Evolutionary conservation across 2,888 invertebrate genomes (phyloP), one percentile per base, ranked within the genome.

Genomic region (Dastarcus helophoroides): DNA sequence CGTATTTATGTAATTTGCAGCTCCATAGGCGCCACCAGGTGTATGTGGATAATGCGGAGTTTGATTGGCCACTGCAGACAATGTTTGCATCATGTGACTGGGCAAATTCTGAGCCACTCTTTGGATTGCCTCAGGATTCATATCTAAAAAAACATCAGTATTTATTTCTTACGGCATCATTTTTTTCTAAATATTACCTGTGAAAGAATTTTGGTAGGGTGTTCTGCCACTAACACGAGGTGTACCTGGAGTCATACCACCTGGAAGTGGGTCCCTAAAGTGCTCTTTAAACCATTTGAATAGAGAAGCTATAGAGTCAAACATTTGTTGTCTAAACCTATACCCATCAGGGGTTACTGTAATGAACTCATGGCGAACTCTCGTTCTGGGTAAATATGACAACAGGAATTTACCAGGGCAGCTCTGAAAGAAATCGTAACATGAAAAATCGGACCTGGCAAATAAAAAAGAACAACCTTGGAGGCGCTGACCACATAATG

Each of bases 281-380:
- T 98, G 93, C 60, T 91, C 90, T 56, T 99, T 99, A 63, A 98
- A 98, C 95, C 95, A 98, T 37, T 83, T 79, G 48, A 99, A 72
- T 35, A 97, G 57, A 7, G 74, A 68, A 22, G 74, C 73, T 1
- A 93, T 67, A 0, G 84, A 79, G 43, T 83, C 81, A 60, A 97
- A 97, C 57, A 81, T 74, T 50, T 89, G 82, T 41, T 82, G 79
- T 13, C 97, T 68, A 60, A 90, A 98, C 31, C 83, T 73, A 58
- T 90, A 85, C 2, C 98, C 98, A 41, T 95, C 91, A 0, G 93
- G 88, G 2, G 82, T 79, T 0, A 95, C 78, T 0, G 90, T 82
- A 1, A 97, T 71, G 55, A 83, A 95, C 59, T 98, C 98, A 62
- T 95, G 94, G 1, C 83, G 74, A 36, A 80, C 78, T 41, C 82